Percentiles rank a stretch among this genome's conserved stretches.
Conservation (phyloP, 2,888 invertebrate genomes). For the Chrysodeixis includens region DNA sequence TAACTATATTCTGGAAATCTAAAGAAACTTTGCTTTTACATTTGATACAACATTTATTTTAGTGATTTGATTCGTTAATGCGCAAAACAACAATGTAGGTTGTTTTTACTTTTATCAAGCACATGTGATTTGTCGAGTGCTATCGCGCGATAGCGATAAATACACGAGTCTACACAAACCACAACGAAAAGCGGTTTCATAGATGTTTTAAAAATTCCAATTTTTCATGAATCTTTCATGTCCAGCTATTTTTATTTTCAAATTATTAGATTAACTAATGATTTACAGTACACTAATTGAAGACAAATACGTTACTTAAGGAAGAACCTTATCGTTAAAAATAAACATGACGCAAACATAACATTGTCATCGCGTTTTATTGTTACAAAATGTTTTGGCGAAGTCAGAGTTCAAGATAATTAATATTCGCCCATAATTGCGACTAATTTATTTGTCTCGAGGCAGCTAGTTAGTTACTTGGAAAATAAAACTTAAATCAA, state of each 20-base stretch:
- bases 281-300: conserved; percentile 37
- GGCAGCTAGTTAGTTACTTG: not conserved
- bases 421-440: not conserved
- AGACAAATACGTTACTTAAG: conserved; percentile 22
- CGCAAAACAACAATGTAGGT: conserved; percentile 29
- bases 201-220: not conserved
- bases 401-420: not conserved
- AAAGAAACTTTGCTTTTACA: conserved; percentile 1
- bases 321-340: not conserved
- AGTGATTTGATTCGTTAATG: conserved; percentile 20
- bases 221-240: not conserved
- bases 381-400: not conserved
- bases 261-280: conserved; percentile 22
- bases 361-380: not conserved
- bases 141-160: conserved; percentile 50
- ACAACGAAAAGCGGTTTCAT: conserved; percentile 6
- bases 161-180: conserved; percentile 3
- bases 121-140: conserved; percentile 35
- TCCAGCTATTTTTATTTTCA: not conserved
- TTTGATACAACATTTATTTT: conserved; percentile 16
- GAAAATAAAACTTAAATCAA: not conserved
- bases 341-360: conserved; percentile 6
- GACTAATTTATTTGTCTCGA: not conserved
- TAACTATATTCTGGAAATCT: not conserved
- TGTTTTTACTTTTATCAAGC: conserved; percentile 43